Conservation (phyloP, 2,888 invertebrate genomes). For the Biston betularia region DNA sequence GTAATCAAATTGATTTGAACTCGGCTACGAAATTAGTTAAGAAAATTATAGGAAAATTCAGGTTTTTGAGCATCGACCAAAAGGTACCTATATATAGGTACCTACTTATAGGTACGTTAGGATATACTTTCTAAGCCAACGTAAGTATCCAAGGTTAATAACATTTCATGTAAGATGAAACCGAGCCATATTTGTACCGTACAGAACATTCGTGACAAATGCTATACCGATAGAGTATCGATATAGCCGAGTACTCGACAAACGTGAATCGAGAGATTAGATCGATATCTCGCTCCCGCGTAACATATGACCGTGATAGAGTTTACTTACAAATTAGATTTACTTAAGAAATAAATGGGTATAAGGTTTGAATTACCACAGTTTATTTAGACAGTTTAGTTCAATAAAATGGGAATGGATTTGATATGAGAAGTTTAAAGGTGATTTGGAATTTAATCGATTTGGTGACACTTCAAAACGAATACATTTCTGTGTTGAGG, state of each 20-base stretch:
- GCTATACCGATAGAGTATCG: constrained; percentile 72
- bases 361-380: constrained; percentile 14
- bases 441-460: constrained; percentile 27
- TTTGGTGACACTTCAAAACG: constrained; percentile 28
- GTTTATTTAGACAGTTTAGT: constrained; percentile 6
- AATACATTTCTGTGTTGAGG: constrained; percentile 15
- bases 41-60: background rate
- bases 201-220: constrained; percentile 78
- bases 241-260: constrained; percentile 72
- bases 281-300: constrained; percentile 72
- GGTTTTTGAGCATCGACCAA: background rate
- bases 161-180: constrained; percentile 39
- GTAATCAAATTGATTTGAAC: no score
- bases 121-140: background rate
- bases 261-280: constrained; percentile 78
- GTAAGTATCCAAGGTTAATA: constrained; percentile 26
- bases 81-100: no score
- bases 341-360: constrained; percentile 26
- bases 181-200: constrained; percentile 44
- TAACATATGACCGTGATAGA: constrained; percentile 67
- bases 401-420: constrained; percentile 18
- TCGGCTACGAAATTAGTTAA: background rate
- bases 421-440: constrained; percentile 18
- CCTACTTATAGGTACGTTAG: background rate
- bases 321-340: constrained; percentile 54